Base-by-base conservation (phyloP, 2,888 invertebrate genomes). In the Caenorhabditis zanzibari region DNA sequence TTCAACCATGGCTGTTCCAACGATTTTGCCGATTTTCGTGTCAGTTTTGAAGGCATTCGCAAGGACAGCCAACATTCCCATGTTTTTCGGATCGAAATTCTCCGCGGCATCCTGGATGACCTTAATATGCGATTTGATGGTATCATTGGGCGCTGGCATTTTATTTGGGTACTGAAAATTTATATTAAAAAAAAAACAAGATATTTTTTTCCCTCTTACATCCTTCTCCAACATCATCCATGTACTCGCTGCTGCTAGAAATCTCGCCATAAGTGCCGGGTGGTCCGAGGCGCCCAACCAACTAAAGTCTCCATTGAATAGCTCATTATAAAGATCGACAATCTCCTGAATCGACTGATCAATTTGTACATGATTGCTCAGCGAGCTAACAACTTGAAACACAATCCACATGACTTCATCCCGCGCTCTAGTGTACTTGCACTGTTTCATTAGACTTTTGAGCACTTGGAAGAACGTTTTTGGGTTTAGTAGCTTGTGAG, bases 321-420 rank as follows among this genome's bases (percentile, higher is more conserved):
- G 76, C 12, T 80, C 81, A 16, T 84, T 72, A 26, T 87, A 84
- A 5, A 86, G 59, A 3, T 79, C 66, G 10, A 83, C 81, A 32
- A 86, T 79, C 10, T 82, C 77, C 9, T 72, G 72, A 14, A 83
- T 63, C 1, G 80, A 58, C 9, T 88, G 85, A n/a, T 84, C 81
- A 10, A 68, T 61, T 5, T 76, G 47, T 93, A 97, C 96, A 90
- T 66, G 38, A 14, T 47, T 71, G 14, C 97, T 97, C 92, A 96
- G 97, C 64, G 97, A 97, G 0, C 98, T 97, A 90, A 98, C 96
- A 92, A 97, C 98, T 93, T 99, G 98, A 56, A 99, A 94, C 22
- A 98, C 94, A 24, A 97, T 96, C 98, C 98, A 98, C 98, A 99
- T 98, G n/a, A 99, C 94, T 91, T 98, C 97, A 93, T 98, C 98